These are phyloP conservation scores for Pachycephala philippinensis DNA, from an alignment of 2,113 vertebrate species.

Conservation along the genomic window DNA sequence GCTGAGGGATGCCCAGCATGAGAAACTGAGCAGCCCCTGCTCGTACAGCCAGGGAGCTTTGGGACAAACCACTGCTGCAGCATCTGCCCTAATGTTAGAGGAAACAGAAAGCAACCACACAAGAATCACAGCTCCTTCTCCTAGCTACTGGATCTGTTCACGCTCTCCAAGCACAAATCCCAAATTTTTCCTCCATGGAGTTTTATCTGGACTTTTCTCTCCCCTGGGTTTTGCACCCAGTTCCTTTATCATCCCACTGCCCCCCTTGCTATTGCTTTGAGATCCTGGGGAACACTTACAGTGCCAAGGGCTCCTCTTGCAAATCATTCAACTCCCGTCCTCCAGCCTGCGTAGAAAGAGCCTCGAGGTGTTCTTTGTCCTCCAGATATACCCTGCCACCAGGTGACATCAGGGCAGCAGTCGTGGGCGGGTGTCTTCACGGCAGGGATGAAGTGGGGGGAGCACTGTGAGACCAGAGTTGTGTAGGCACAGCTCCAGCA, in stretches of 20 bases:
- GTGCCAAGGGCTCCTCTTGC: slow-evolving; percentile 11
- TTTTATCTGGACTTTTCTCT: not conserved
- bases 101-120: not conserved
- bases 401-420: slow-evolving; percentile 13
- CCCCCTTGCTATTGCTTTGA: not conserved
- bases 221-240: not conserved
- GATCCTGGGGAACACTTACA: slow-evolving; percentile 44
- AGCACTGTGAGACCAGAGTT: not conserved
- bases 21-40: not conserved
- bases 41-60: accelerated
- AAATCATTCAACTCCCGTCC: not conserved
- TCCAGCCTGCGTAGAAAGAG: not conserved
- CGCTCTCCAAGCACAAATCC: not conserved
- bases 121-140: not conserved
- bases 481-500: not conserved
- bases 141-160: not conserved
- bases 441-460: accelerated
- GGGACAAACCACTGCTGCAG: not conserved
- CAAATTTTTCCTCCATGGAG: not conserved
- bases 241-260: not conserved
- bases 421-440: not conserved
- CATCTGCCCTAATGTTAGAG: not conserved
- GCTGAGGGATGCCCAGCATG: accelerated
- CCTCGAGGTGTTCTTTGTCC: slow-evolving; percentile 24
- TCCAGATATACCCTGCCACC: slow-evolving; percentile 52